Evolutionary conservation across 2,888 invertebrate genomes (phyloP), one percentile per base, ranked within the genome.

Genomic region (Amphipyra tragopoginis): DNA sequence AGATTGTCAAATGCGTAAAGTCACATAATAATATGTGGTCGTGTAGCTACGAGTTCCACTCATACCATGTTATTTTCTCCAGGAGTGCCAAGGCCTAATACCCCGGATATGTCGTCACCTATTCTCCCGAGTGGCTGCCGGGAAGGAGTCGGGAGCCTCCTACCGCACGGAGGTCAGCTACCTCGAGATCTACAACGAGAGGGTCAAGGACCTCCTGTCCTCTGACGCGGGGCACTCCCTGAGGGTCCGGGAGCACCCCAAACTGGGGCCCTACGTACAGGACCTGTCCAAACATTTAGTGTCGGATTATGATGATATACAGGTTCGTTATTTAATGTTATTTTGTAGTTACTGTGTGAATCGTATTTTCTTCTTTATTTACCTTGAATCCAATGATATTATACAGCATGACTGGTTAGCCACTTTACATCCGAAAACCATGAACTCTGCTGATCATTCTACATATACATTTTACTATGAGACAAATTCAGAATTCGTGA

Each of bases 101-200:
- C 98, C 98, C 0, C 95, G 98, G 63, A 98, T 98, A 80, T 98
- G 98, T 85, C 96, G 98, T 77, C 97, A 97, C 73, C 93, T 98
- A 57, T 98, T 98, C 91, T 96, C 97, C 15, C 96, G 97, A 43
- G 98, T 98, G 96, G 96, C 97, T 13, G 96, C 97, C 14, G 97
- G 97, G 53, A 97, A 97, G 81, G 97, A 97, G 85, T 96, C 97
- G 40, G 97, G 97, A 1, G 97, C 97, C 0, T 98, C 97, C 0
- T 98, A 98, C 87, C 96, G 97, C 79, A 98, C 98, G 0, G 97
- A 98, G 87, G 98, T 98, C 82, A 97, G 97, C 86, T 98, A 97
- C 90, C 92, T 97, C 73, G 98, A 98, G 93, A 98, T 98, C 69
- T 98, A 98, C 92, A 98, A 98, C 86, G 98, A 98, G 90, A 95